Percentiles rank a stretch among this genome's conserved stretches.
These are phyloP conservation scores for Onthophagus sagittarius DNA, from an alignment of 2,888 invertebrate species.

Conservation along the genomic window DNA sequence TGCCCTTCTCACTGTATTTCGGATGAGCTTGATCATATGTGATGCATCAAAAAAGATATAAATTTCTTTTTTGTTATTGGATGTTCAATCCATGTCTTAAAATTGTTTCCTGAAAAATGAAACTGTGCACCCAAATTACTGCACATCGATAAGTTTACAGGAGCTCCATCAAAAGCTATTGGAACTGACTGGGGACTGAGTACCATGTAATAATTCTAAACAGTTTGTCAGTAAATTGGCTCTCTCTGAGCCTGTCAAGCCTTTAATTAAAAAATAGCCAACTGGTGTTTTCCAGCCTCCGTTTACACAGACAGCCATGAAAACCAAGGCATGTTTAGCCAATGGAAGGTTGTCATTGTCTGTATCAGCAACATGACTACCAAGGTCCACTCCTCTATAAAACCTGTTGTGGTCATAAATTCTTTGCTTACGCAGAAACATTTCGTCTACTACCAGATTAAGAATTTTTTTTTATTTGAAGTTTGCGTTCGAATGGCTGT, in stretches of 20 bases:
- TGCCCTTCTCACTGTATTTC: conserved; percentile 27
- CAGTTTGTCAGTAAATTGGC: conserved; percentile 28
- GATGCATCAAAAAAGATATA: conserved; percentile 30
- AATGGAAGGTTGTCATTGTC: too few relatives aligned
- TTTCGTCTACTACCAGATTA: too few relatives aligned
- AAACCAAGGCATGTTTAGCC: conserved; percentile 32
- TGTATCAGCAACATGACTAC: too few relatives aligned
- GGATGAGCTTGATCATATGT: conserved; percentile 33
- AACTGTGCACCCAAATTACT: conserved; percentile 21
- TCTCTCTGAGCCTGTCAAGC: conserved; percentile 20
- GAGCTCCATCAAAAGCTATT: conserved; percentile 32
- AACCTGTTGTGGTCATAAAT: too few relatives aligned
- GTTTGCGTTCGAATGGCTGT: too few relatives aligned
- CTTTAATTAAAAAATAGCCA: conserved; percentile 30
- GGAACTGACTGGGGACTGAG: conserved; percentile 26
- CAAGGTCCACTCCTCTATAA: too few relatives aligned
- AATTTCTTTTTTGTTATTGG: conserved; percentile 26
- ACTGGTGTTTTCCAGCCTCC: conserved; percentile 31
- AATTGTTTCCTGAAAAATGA: conserved; percentile 12
- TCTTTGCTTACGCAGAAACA: too few relatives aligned
- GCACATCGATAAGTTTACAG: conserved; percentile 26
- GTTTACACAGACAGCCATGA: conserved; percentile 32
- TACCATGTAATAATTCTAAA: conserved; percentile 26
- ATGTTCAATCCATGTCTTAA: conserved; percentile 29
- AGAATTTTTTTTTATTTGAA: too few relatives aligned